These are phyloP conservation scores for Epinephelus moara DNA, from an alignment of 2,113 vertebrate genomes.

Conservation along the genomic window DNA sequence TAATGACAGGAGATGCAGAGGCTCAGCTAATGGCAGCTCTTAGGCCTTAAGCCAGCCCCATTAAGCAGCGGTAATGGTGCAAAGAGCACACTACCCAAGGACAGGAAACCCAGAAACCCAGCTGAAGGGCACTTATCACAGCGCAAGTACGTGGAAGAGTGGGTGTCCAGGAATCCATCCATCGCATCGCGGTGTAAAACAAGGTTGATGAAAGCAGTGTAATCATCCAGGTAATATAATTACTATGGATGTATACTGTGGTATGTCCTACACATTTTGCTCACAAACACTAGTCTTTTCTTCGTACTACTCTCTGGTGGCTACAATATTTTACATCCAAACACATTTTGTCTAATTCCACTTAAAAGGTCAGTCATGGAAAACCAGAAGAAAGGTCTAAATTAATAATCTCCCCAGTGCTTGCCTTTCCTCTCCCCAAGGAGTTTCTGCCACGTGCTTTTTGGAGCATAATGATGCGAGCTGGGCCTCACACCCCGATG, in stretches of 20 bases:
- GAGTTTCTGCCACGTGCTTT: constrained; percentile 66
- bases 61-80: constrained; percentile 64
- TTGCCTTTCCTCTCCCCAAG: constrained; percentile 28
- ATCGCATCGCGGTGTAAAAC: not conserved
- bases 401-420: constrained; percentile 66
- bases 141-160: constrained; percentile 22
- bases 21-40: constrained; percentile 66
- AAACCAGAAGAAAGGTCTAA: constrained; percentile 51
- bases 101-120: constrained; percentile 47
- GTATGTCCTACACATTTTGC: not conserved
- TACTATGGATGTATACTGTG: not conserved
- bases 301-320: not conserved
- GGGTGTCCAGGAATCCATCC: constrained; percentile 53
- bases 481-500: constrained; percentile 31
- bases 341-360: constrained; percentile 25
- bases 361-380: constrained; percentile 29
- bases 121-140: constrained; percentile 60
- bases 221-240: constrained; percentile 20
- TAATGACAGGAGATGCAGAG: constrained; percentile 54
- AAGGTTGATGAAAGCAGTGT: constrained; percentile 7
- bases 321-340: constrained; percentile 18
- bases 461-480: constrained; percentile 70
- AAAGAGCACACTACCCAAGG: constrained; percentile 36
- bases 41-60: constrained; percentile 39
- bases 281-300: not conserved